Evolutionary conservation across 2,797 vertebrate genomes (phyloP).

Genomic region (Odontamblyopus rebecca): DNA sequence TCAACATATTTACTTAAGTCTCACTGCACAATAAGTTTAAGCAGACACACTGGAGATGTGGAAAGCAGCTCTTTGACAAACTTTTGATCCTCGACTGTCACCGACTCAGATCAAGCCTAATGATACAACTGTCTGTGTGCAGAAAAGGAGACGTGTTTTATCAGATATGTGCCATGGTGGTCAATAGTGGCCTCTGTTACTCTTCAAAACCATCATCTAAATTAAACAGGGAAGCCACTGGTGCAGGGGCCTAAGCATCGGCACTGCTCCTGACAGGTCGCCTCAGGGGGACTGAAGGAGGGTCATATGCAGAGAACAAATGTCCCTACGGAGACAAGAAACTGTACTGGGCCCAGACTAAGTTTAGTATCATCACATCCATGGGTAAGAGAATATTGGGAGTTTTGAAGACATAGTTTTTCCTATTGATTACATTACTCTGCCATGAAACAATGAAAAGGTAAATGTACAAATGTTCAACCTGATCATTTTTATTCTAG

Average conservation of each 20-base stretch:
- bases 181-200: neutral
- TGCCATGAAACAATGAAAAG: too few relatives aligned
- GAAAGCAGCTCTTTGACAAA: neutral
- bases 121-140: constrained; percentile 1
- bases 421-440: too few relatives aligned
- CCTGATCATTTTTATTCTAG: too few relatives aligned
- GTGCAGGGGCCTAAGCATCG: neutral
- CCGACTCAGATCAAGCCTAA: neutral
- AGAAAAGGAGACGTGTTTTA: neutral
- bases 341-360: too few relatives aligned
- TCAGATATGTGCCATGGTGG: neutral
- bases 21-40: constrained; percentile 19
- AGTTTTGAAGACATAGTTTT: too few relatives aligned
- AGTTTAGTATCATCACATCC: too few relatives aligned
- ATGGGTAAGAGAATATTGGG: too few relatives aligned
- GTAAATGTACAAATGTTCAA: too few relatives aligned
- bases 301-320: too few relatives aligned
- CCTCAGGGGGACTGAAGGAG: too few relatives aligned
- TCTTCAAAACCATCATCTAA: neutral
- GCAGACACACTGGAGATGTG: constrained; percentile 4
- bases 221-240: neutral
- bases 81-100: constrained; percentile 15
- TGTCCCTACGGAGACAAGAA: too few relatives aligned
- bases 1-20: constrained; percentile 36
- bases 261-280: too few relatives aligned